Base-by-base conservation (phyloP, 2,113 vertebrate species). In the Rhinopomastus cyanomelas region DNA sequence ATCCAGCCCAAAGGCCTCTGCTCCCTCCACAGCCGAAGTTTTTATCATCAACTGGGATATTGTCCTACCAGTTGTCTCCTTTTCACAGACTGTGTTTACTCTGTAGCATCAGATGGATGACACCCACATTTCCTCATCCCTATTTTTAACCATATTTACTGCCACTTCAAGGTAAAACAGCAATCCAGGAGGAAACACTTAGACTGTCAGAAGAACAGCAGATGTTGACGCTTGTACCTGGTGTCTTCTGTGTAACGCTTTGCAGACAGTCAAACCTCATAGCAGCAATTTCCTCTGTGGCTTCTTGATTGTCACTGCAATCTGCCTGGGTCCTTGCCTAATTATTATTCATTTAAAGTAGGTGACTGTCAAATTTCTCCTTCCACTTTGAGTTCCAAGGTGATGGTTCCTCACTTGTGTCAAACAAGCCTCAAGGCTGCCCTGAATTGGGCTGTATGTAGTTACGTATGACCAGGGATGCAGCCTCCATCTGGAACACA, bases 31-130 rank as follows among this genome's bases (percentile, higher is more conserved):
- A 87, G 9, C 8, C 51, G n/a, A 81, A 92, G 56, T 53, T 80
- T 76, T 53, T 36, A 32, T 67, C 12, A 74, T 56, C 34, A 75
- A 11, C 59, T 46, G 18, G 51, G 51, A 16, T 72, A 74, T 27
- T 93, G 81, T 86, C 72, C 77, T 81, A 88, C 19, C 73, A 75
- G 42, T 49, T 4, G 3, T 36, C 32, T 88, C 29, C 72, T 85
- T 96, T 90, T 90, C 88, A 74, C 77, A 95, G 73, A 32, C 64
- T 89, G 71, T 93, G 42, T 95, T 95, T 92, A 88, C 78, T 59
- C 92, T 48, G 29, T 10, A 89, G 37, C 81, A 94, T 93, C 90
- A 92, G 57, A 92, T 78, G 67, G 46, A 87, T 84, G 55, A 91
- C 92, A 83, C 65, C 67, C 76, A 92, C 80, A 89, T 86, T 89